These are phyloP conservation scores for Asobara japonica DNA, from an alignment of 1,140 invertebrate species.

Conservation along the genomic window DNA sequence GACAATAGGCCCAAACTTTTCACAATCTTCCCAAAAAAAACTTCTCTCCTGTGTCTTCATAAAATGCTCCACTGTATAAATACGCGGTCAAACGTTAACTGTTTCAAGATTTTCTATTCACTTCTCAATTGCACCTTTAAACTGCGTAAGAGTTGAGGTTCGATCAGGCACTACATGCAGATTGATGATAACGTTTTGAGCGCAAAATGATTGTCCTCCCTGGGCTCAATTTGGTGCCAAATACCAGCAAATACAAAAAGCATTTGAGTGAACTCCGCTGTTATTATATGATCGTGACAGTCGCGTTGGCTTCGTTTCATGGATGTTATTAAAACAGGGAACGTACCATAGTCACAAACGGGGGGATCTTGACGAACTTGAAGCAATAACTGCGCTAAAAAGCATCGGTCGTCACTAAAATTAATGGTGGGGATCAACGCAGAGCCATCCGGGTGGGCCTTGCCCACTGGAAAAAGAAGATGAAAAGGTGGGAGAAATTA, in stretches of 20 bases:
- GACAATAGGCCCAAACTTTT: background rate
- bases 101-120: background rate
- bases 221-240: no score
- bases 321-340: background rate
- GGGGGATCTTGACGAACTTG: background rate
- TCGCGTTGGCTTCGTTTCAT: background rate
- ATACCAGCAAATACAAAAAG: no score
- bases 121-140: background rate
- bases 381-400: background rate
- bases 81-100: background rate
- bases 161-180: no score
- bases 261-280: no score
- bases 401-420: background rate
- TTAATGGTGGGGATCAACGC: conserved; percentile 2
- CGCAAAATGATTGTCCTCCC: no score
- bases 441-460: background rate
- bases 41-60: background rate
- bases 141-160: no score
- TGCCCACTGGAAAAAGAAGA: background rate
- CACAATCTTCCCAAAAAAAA: background rate
- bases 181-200: no score
- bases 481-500: background rate
- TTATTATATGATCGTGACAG: background rate
- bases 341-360: background rate
- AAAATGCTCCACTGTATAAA: background rate